These are phyloP conservation scores for Plebejus melissa DNA, from an alignment of 2,888 invertebrate species.

Conservation along the genomic window DNA sequence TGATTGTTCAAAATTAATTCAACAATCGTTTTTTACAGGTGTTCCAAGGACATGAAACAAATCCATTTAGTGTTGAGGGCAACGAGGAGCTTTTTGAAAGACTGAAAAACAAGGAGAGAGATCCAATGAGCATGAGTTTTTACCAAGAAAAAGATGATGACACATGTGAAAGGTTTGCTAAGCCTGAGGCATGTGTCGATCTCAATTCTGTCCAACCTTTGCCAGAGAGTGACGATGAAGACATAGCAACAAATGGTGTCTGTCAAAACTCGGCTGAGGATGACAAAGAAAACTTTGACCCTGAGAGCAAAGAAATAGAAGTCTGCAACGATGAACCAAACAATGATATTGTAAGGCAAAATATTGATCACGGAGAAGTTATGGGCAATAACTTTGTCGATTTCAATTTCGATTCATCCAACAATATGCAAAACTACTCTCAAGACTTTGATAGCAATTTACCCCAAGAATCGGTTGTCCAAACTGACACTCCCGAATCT, in stretches of 20 bases:
- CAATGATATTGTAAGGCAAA: slow-evolving; percentile 62
- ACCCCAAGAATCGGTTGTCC: slow-evolving; percentile 54
- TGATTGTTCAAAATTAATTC: background rate
- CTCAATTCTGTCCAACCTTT: slow-evolving; percentile 79
- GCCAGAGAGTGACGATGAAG: slow-evolving; percentile 76
- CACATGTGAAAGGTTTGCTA: slow-evolving; percentile 63
- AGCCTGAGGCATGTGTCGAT: slow-evolving; percentile 69
- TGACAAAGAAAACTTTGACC: slow-evolving; percentile 64
- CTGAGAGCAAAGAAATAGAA: slow-evolving; percentile 47
- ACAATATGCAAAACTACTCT: slow-evolving; percentile 53
- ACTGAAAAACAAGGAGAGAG: slow-evolving; percentile 77
- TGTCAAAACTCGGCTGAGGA: slow-evolving; percentile 43
- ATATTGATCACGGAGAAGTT: slow-evolving; percentile 49
- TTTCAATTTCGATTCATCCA: slow-evolving; percentile 48
- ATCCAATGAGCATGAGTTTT: slow-evolving; percentile 83
- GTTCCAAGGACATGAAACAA: slow-evolving; percentile 69
- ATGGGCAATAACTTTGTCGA: slow-evolving; percentile 46
- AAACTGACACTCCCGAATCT: slow-evolving; percentile 73
- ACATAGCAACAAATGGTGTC: slow-evolving; percentile 55
- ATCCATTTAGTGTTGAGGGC: slow-evolving; percentile 66
- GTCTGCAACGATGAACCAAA: slow-evolving; percentile 56
- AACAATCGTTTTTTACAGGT: slow-evolving; percentile 50
- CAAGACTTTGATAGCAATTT: slow-evolving; percentile 60
- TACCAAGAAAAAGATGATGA: slow-evolving; percentile 81
- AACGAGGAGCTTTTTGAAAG: slow-evolving; percentile 72